Conservation (phyloP, 2,888 invertebrate genomes). For the Phengaris alcon region DNA sequence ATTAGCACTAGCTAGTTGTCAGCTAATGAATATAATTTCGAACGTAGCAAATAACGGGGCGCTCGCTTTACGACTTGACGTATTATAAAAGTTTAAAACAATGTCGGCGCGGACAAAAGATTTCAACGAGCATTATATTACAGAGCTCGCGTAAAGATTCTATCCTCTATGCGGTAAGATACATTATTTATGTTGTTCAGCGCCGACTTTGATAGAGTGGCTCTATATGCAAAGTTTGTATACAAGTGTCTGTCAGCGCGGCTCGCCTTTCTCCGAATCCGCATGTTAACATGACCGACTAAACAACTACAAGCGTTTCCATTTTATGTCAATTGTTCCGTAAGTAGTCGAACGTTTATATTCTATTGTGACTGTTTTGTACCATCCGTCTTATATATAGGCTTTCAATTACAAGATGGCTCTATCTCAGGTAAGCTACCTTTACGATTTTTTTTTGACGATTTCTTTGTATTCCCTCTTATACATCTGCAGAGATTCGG, state of each 20-base stretch:
- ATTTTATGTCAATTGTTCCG: slow-evolving; percentile 45
- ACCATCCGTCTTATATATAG: background rate
- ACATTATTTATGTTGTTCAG: slow-evolving; percentile 43
- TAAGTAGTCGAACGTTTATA: slow-evolving; percentile 42
- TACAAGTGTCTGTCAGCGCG: slow-evolving; percentile 42
- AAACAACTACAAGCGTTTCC: slow-evolving; percentile 45
- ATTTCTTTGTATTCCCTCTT: slow-evolving; percentile 3
- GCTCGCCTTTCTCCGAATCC: slow-evolving; percentile 53
- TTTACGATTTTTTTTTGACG: background rate
- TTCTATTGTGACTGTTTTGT: slow-evolving; percentile 38
- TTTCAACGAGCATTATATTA: slow-evolving; percentile 56
- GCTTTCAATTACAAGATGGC: background rate
- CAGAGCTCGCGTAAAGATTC: slow-evolving; percentile 40
- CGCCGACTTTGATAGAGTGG: slow-evolving; percentile 36
- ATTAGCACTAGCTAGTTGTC: background rate
- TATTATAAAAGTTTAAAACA: slow-evolving; percentile 15
- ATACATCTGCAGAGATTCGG: slow-evolving; percentile 25
- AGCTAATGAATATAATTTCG: slow-evolving; percentile 22
- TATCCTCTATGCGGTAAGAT: slow-evolving; percentile 30
- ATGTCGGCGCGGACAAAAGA: slow-evolving; percentile 52
- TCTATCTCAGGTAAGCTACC: slow-evolving; percentile 19
- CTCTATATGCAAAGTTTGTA: slow-evolving; percentile 37
- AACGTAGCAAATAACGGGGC: slow-evolving; percentile 8
- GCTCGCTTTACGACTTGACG: background rate
- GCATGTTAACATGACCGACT: slow-evolving; percentile 52